phyloP scores from a whole-genome alignment of 2,888 invertebrate genomes.

The Unio delphinus region DNA sequence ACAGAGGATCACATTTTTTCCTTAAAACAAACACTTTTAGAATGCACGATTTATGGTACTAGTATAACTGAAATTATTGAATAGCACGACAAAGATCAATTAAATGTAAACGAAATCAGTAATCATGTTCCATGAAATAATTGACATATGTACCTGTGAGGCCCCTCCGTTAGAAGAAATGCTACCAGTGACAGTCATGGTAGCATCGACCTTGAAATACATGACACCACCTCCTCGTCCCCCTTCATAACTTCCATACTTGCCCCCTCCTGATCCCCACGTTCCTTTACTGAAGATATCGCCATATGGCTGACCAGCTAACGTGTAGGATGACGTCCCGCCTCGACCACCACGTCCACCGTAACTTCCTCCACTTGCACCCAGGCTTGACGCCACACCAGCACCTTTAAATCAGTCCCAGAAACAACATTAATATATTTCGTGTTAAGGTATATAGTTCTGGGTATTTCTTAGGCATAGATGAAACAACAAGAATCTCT shows the following conservation, averaged over 20 bases:
- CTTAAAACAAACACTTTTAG: no score
- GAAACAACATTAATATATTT: no score
- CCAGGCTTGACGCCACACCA: constrained; percentile 16
- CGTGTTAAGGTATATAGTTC: no score
- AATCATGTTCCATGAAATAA: no score
- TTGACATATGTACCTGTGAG: constrained; percentile 24
- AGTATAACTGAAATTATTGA: no score
- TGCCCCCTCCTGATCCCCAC: constrained; percentile 56
- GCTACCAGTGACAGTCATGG: constrained; percentile 22
- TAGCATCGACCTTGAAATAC: constrained; percentile 17
- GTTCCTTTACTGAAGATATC: constrained; percentile 35
- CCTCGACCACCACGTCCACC: constrained; percentile 49
- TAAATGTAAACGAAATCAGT: no score
- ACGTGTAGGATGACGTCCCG: constrained; percentile 6
- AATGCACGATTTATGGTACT: no score
- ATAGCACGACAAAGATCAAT: no score
- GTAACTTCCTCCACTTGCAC: constrained; percentile 50
- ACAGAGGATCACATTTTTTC: no score
- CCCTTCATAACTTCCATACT: constrained; percentile 20
- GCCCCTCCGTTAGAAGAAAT: constrained; percentile 29
- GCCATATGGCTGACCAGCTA: constrained; percentile 39
- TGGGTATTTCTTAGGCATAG: no score
- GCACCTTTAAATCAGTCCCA: constrained; percentile 20
- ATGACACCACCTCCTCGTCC: constrained; percentile 53
- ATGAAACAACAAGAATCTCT: no score